Base-by-base conservation (phyloP, 2,888 invertebrate genomes). In the Sacculina carcini region DNA sequence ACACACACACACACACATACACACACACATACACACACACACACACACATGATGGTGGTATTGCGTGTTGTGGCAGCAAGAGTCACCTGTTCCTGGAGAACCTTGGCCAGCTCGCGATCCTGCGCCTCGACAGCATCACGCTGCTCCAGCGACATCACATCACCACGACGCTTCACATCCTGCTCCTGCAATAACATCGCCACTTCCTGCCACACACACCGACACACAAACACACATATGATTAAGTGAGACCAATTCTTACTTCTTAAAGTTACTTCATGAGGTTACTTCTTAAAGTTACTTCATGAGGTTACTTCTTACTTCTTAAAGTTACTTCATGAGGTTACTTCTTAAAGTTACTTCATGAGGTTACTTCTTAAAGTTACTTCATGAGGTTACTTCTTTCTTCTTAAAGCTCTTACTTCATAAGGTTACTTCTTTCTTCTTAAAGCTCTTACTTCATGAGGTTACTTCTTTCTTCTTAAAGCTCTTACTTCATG, bases 101-200 rank as follows among this genome's bases (percentile, higher is more conserved):
- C 72, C 62, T 75, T 74, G 2, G 81, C 81, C 48, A 81, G 63
- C 63, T 81, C 81, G 55, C 78, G 75, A 61, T 82, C 81, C 63
- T 81, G 80, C 1, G 78, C 79, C 65, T 82, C 80, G 58, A 80
- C 78, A 2, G 80, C 80, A 56, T 79, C 62, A 60, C 76, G 68
- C 56, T 76, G 70, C 64, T 78, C 78, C 26, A 67, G 62, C 60
- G 73, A 71, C 53, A 73, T 64, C 55, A 70, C 64, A 16, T 73
- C 69, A 48, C 71, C 71, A 31, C 69, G 65, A 61, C 66, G 64
- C 61, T 73, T 72, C 55, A 74, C 71, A 64, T 82, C 81, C 64
- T 81, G 76, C 59, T 78, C 76, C 66, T 84, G 83, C 29, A 84
- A 65, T 55, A 77, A 71, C 55, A 75, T 69, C 0, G 84, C 84